Base-by-base conservation (phyloP, 2,797 vertebrate genomes). In the Microctenopoma steveboyesi region DNA sequence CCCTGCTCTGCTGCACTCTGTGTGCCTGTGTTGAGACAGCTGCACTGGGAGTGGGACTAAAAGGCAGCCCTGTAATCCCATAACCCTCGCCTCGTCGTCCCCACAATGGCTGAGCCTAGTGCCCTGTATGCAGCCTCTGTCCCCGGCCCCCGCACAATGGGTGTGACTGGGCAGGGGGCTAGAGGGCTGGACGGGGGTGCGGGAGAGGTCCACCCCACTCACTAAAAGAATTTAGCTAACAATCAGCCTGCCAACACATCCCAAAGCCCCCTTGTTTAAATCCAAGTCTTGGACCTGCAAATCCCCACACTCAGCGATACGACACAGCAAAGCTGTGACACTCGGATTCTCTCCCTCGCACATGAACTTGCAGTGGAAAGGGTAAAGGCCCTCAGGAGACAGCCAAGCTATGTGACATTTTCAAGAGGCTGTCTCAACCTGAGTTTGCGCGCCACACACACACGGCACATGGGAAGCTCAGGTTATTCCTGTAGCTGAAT, bases 331-430 rank as follows among this genome's bases (percentile, higher is more conserved):
- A 69, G 80, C 60, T 56, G 50, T 18, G 59, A 81, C 33, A 35
- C 7, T 80, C 0, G 78, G 86, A 84, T 85, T 88, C 82, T 76
- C 59, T 39, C 76, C 67, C 76, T 69, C n/a, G 37, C 70, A 72
- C 83, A 78, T 90, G 85, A 90, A 91, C 89, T 89, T 82, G 78
- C 79, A 77, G 82, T 59, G 59, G 81, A 91, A 90, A 89, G 83
- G 85, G 81, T 90, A 87, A 90, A 85, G 79, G 80, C 82, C 90
- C 87, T 91, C 85, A 35, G 60, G 88, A 91, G 89, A 86, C 81
- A 57, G 69, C 79, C 67, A 33, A 81, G 87, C 87, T 88, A 84
- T 88, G 90, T 91, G 91, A 92, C 89, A 93, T 92, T 92, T 92
- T 79, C 84, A 84, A 88, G 88, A 86, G 66, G 70, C 66, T 60